phyloP scores from a whole-genome alignment of 2,888 invertebrate genomes.

The Pollenia angustigena region DNA sequence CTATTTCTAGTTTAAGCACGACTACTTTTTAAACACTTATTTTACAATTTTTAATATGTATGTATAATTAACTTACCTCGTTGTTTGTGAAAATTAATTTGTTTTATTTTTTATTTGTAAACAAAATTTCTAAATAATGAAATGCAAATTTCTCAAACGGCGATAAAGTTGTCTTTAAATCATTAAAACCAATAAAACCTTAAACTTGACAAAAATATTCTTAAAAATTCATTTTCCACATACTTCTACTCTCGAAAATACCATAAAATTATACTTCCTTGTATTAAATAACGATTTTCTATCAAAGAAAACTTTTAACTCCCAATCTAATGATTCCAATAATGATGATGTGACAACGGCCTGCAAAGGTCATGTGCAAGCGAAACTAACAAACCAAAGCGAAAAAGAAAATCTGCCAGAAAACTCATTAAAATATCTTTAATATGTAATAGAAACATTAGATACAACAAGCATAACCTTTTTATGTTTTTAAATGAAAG shows the following conservation, averaged over 20 bases:
- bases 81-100: too few species aligned
- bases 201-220: background rate
- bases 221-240: background rate
- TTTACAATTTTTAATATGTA: too few species aligned
- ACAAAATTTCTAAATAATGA: too few species aligned
- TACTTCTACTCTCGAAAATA: background rate
- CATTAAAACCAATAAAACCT: too few species aligned
- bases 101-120: too few species aligned
- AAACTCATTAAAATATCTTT: slow-evolving; percentile 59
- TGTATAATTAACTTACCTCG: too few species aligned
- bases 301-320: background rate
- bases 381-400: background rate
- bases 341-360: background rate
- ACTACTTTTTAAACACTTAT: too few species aligned
- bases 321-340: background rate
- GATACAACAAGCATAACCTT: slow-evolving; percentile 10
- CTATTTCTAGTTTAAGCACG: too few species aligned
- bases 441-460: slow-evolving; percentile 55
- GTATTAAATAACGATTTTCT: background rate
- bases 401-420: background rate
- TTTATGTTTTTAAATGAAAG: background rate
- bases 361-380: slow-evolving; percentile 18
- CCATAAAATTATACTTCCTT: background rate
- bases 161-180: too few species aligned
- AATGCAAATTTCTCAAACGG: too few species aligned